A percentile compares a stretch with the other conserved stretches of the same genome.
These are phyloP conservation scores for Grus americana DNA, from an alignment of 2,113 vertebrate species.

Conservation along the genomic window DNA sequence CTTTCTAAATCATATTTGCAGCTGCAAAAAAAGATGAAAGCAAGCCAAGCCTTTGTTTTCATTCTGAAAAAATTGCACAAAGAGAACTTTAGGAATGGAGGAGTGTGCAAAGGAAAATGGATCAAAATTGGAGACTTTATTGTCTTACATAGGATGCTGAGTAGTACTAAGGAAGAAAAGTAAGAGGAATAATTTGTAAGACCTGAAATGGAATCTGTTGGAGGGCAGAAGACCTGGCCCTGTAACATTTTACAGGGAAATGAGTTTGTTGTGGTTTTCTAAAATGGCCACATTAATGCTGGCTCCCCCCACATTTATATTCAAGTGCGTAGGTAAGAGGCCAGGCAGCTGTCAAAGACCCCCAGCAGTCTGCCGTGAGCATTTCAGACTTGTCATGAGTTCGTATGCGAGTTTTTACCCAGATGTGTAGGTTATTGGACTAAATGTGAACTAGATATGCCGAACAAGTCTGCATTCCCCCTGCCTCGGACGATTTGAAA, in stretches of 20 bases:
- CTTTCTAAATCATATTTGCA: neutral
- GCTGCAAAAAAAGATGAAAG: neutral
- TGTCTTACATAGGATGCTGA: neutral
- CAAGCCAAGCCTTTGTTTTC: neutral
- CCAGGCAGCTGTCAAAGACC: neutral
- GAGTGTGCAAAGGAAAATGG: neutral
- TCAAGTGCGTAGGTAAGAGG: neutral
- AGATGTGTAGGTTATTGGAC: neutral
- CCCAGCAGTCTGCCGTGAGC: neutral
- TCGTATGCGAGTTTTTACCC: neutral
- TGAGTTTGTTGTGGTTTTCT: neutral
- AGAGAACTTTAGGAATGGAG: neutral
- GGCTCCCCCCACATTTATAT: rapidly evolving
- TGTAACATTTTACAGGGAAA: neutral
- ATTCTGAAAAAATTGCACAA: neutral
- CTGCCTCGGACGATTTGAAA: neutral
- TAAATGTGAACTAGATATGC: neutral
- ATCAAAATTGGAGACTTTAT: neutral
- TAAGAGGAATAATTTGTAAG: neutral
- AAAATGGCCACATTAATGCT: neutral
- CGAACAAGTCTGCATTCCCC: neutral
- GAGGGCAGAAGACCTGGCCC: neutral
- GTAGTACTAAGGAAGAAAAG: neutral
- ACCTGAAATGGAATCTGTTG: neutral
- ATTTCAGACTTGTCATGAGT: neutral